Evolutionary conservation across 2,113 vertebrate genomes (phyloP).

Genomic region (Todiramphus chloris): DNA sequence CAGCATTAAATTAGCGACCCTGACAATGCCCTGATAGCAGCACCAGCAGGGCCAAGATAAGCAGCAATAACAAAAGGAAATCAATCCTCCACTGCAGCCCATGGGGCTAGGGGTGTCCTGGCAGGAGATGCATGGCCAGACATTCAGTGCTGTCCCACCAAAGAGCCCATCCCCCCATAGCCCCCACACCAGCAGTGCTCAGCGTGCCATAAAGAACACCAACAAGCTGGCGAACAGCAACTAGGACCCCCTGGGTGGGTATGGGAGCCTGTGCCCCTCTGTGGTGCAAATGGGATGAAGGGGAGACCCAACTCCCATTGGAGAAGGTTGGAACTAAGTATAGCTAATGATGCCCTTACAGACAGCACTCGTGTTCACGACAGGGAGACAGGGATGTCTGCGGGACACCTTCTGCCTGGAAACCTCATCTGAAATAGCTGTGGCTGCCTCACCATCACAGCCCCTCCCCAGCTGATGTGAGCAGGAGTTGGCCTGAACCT

Average conservation of each 20-base stretch:
- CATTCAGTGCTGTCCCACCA: background rate
- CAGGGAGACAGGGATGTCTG: background rate
- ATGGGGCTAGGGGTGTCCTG: accelerated
- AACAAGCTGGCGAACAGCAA: accelerated
- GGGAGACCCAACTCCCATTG: background rate
- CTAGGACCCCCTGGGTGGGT: background rate
- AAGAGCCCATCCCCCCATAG: background rate
- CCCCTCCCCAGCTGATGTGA: background rate
- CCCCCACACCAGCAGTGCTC: background rate
- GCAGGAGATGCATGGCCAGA: accelerated
- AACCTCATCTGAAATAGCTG: background rate
- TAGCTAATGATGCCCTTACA: background rate
- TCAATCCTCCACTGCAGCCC: accelerated
- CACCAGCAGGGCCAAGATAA: constrained; percentile 7
- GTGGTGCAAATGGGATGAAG: background rate
- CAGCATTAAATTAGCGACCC: background rate
- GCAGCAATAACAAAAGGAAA: background rate
- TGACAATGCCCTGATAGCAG: background rate
- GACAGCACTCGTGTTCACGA: background rate
- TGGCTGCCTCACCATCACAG: background rate
- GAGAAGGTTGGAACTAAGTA: background rate
- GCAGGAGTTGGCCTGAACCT: background rate
- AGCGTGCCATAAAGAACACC: background rate
- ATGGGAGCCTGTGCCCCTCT: background rate
- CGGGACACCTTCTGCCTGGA: background rate